Evolutionary conservation across 2,113 vertebrate species (phyloP).

Genomic region (Nannospalax galili): DNA sequence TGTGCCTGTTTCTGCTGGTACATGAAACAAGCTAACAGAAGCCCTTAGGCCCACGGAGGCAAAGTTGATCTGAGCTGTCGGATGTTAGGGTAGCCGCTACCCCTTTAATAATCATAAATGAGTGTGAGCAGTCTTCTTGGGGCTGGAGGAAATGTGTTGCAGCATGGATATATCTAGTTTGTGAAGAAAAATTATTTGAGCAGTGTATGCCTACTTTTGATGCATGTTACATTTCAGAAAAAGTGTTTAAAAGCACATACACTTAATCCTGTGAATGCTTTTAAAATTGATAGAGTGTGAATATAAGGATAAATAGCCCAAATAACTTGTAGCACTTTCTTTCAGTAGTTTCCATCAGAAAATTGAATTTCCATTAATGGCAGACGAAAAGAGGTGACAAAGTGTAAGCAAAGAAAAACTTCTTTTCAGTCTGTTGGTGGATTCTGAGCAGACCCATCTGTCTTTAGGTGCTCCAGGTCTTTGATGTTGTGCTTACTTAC

Average conservation of each 20-base stretch:
- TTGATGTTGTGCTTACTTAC: neutral
- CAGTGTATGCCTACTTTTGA: neutral
- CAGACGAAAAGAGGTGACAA: neutral
- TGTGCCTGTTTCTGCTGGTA: neutral
- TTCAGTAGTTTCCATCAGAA: neutral
- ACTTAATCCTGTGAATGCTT: neutral
- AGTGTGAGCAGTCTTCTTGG: neutral
- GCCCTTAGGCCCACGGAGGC: neutral
- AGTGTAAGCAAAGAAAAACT: conserved; percentile 22
- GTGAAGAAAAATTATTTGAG: neutral
- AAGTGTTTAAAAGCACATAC: neutral
- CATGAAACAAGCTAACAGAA: neutral
- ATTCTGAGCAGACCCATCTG: neutral
- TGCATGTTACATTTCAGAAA: neutral
- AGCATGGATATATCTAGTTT: neutral
- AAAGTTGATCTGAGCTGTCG: neutral
- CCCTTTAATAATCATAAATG: neutral
- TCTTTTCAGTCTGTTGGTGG: neutral
- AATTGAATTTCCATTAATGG: conserved; percentile 4
- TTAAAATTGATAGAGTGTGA: neutral
- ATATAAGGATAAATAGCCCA: conserved; percentile 28
- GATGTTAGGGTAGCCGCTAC: neutral
- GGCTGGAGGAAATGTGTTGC: neutral
- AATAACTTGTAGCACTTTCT: neutral
- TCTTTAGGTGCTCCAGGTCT: neutral